phyloP scores from a whole-genome alignment of 2,888 invertebrate genomes.

The Cantharis lateralis region DNA sequence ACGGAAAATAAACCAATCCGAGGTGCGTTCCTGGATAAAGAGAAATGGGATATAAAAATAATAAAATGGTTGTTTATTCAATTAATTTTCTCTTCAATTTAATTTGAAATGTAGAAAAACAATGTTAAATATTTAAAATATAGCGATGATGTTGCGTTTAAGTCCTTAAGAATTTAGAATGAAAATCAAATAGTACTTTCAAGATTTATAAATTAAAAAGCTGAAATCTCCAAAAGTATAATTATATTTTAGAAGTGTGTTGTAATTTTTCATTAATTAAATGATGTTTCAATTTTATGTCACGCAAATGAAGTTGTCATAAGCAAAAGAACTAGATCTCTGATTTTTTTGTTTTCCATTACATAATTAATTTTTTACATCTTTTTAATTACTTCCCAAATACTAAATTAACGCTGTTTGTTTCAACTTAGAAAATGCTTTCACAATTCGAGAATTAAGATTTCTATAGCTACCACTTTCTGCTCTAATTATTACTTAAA shows the following conservation, averaged over 20 bases:
- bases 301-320: not conserved
- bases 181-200: no score
- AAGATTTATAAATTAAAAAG: no score
- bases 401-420: not conserved
- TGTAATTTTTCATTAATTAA: not conserved
- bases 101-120: no score
- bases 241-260: not conserved
- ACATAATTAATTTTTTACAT: not conserved
- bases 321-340: not conserved
- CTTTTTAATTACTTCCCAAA: not conserved
- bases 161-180: no score
- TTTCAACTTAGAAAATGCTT: not conserved
- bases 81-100: no score
- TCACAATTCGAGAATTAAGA: not conserved
- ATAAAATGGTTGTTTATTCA: no score
- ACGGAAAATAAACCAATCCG: no score
- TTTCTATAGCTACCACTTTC: not conserved
- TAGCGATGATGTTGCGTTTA: no score
- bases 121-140: no score
- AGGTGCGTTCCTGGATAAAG: no score
- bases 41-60: no score
- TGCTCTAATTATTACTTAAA: not conserved
- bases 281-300: not conserved
- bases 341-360: not conserved
- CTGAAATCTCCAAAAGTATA: not conserved